A percentile compares a stretch with the other conserved stretches of the same genome.
phyloP scores from a whole-genome alignment of 2,888 invertebrate species.

The Zeuzera pyrina region DNA sequence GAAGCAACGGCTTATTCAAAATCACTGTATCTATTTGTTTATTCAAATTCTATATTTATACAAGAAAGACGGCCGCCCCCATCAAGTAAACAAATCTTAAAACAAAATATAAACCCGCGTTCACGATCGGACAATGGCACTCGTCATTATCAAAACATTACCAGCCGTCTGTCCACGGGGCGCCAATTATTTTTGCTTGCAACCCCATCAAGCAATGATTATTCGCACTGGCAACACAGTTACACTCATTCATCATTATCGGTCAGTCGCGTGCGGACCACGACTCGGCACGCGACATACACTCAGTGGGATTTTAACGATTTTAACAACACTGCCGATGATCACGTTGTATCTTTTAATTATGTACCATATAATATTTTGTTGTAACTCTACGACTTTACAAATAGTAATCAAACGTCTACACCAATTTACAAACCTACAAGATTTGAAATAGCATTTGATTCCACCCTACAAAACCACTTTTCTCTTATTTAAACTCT shows the following conservation, averaged over 20 bases:
- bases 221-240: conserved; percentile 52
- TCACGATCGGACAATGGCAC: conserved; percentile 37
- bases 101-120: conserved; percentile 48
- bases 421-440: no score
- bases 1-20: background rate
- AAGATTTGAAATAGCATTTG: no score
- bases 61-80: conserved; percentile 29
- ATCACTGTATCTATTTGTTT: conserved; percentile 29
- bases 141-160: conserved; percentile 68
- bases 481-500: no score
- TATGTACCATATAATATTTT: no score
- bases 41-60: conserved; percentile 31
- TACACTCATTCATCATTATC: conserved; percentile 40
- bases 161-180: conserved; percentile 58
- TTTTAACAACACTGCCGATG: background rate
- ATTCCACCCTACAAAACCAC: no score
- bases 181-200: conserved; percentile 64
- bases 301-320: background rate
- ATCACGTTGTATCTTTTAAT: background rate
- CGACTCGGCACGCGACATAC: conserved; percentile 7
- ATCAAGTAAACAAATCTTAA: conserved; percentile 43
- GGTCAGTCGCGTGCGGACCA: conserved; percentile 30
- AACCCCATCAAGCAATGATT: conserved; percentile 57
- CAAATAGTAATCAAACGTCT: no score
- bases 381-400: no score